These are phyloP conservation scores for Diarsia dahlii DNA, from an alignment of 2,888 invertebrate species.

Conservation along the genomic window DNA sequence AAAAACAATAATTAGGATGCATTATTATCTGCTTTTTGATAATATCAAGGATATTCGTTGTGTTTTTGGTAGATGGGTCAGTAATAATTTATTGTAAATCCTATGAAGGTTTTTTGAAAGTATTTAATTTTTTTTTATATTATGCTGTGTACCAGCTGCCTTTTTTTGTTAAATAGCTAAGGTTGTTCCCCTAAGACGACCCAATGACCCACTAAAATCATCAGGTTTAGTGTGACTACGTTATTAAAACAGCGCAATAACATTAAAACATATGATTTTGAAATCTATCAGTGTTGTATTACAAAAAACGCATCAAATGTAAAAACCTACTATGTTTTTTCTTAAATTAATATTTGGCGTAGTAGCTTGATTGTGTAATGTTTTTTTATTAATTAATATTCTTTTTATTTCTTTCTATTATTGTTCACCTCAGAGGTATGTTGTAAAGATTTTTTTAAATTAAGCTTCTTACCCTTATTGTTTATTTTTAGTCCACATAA, in stretches of 20 bases:
- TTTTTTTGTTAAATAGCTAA: not conserved
- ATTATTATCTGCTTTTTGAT: not conserved
- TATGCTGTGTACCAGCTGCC: not conserved
- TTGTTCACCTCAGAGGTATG: not conserved
- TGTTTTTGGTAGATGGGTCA: slow-evolving; percentile 5
- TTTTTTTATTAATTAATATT: not conserved
- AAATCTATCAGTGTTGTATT: not conserved
- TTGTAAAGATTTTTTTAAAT: not conserved
- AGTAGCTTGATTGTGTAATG: not conserved
- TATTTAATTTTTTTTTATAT: not conserved
- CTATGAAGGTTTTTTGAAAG: not conserved
- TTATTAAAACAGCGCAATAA: not conserved
- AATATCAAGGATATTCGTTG: not conserved
- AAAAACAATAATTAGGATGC: not conserved
- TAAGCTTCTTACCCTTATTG: not conserved
- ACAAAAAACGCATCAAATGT: not conserved
- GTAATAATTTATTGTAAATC: not conserved
- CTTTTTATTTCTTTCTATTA: not conserved
- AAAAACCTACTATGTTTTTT: not conserved
- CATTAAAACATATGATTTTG: not conserved
- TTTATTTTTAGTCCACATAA: not conserved
- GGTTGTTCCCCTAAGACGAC: not conserved
- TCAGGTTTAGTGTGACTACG: not conserved
- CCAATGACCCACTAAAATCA: not conserved
- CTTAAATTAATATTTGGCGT: not conserved